Percentiles rank a stretch among this genome's conserved stretches.
Evolutionary conservation across 2,888 invertebrate species (phyloP).

Genomic region (Seira musarum): DNA sequence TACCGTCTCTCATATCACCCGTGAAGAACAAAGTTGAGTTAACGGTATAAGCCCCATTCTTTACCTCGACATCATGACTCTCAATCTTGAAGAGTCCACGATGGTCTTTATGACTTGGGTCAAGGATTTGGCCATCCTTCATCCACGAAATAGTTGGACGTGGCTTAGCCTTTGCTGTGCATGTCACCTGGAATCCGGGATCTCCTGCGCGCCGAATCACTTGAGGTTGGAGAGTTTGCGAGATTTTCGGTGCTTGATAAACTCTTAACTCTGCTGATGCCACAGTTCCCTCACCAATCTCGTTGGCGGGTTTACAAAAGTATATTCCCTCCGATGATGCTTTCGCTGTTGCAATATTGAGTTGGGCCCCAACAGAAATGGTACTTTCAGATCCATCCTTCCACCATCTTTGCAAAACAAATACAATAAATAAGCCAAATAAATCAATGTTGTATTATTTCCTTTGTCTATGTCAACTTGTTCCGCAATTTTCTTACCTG

Average conservation of each 20-base stretch:
- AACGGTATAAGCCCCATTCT: conserved; percentile 86
- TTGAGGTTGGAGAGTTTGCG: conserved; percentile 86
- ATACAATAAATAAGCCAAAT: not conserved
- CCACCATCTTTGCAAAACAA: conserved; percentile 78
- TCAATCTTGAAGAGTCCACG: conserved; percentile 83
- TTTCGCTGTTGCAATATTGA: conserved; percentile 88
- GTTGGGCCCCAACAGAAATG: conserved; percentile 84
- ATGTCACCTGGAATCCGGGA: conserved; percentile 84
- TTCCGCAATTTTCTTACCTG: conserved; percentile 72
- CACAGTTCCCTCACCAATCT: conserved; percentile 88
- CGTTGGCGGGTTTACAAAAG: conserved; percentile 92
- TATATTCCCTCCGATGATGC: conserved; percentile 90
- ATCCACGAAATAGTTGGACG: conserved; percentile 88
- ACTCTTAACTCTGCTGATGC: conserved; percentile 89
- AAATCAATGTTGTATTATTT: not conserved
- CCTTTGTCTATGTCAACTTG: not conserved
- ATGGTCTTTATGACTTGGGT: conserved; percentile 77
- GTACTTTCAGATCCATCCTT: conserved; percentile 80
- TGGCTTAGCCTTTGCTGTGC: conserved; percentile 91
- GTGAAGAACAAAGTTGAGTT: conserved; percentile 87
- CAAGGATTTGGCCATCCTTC: conserved; percentile 87
- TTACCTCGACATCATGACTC: conserved; percentile 83
- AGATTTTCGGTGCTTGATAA: conserved; percentile 89
- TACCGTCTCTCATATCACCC: conserved; percentile 79
- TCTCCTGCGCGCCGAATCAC: conserved; percentile 85